These are phyloP conservation scores for Chrysochloris asiatica DNA, from an alignment of 2,113 vertebrate genomes.

Conservation along the genomic window DNA sequence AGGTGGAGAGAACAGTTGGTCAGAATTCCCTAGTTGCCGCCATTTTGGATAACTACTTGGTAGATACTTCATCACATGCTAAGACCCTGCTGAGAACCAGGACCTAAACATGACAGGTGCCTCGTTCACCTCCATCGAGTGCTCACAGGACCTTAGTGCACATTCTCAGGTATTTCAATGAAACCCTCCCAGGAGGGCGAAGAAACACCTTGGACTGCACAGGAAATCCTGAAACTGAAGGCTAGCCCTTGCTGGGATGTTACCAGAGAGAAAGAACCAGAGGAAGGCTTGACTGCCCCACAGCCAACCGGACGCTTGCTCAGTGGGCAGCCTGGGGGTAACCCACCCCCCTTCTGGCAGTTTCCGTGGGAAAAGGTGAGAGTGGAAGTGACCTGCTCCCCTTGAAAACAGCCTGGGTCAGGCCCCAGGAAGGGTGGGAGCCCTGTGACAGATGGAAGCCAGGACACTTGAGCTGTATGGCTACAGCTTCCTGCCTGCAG, in stretches of 20 bases:
- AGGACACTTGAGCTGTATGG: neutral
- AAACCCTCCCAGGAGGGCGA: neutral
- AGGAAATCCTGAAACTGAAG: neutral
- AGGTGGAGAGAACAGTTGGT: neutral
- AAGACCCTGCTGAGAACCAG: neutral
- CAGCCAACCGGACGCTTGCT: too few species aligned
- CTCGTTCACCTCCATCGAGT: neutral
- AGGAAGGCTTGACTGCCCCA: neutral
- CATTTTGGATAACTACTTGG: fast-evolving
- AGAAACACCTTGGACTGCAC: neutral
- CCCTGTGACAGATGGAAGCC: neutral
- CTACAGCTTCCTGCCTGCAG: neutral
- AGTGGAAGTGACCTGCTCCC: neutral
- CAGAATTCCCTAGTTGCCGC: fast-evolving
- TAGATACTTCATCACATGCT: fast-evolving
- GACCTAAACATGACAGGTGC: neutral
- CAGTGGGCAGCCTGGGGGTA: neutral
- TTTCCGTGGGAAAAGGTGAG: neutral
- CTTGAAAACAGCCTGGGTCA: neutral
- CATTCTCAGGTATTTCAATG: too few species aligned
- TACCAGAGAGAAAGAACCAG: neutral
- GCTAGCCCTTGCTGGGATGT: neutral
- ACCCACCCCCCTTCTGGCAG: neutral
- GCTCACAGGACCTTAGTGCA: fast-evolving
- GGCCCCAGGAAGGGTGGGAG: neutral